Evolutionary conservation across 1,140 invertebrate species (phyloP), one percentile per base, ranked within the genome.

Genomic region (Teleopsis dalmanni): DNA sequence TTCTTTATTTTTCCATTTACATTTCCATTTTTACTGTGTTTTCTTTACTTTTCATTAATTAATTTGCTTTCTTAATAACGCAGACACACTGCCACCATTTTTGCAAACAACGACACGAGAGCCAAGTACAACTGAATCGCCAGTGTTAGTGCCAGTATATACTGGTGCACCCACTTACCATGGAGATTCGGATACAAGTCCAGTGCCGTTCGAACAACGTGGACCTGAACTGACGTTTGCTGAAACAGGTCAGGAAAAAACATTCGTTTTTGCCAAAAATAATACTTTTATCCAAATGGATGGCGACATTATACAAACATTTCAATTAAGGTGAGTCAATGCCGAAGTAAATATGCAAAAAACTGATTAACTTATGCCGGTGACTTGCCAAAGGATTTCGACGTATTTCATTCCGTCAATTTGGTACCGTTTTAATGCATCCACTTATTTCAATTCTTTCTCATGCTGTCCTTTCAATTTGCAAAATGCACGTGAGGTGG

Each of bases 211-310:
- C 25, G 78, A 84, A 48, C 76, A 85, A 56, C 73, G 85, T 56
- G 86, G 85, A 13, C 74, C 83, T 57, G 81, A 86, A 63, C 71
- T 89, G 18, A 88, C 86, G 2, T 89, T 90, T 63, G 82, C 83
- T 55, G 86, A 90, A 66, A 87, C 84, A 16, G 87, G 86, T 2
- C 76, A 83, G 57, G 80, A 84, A 50, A 75, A 75, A 56, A 87
- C 84, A 13, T 91, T 91, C 65, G 88, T 90, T 81, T 90, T 90
- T 67, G 86, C 87, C 7, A 83, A 88, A 64, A 86, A 84, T 47
- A 88, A 89, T 58, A 89, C 87, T 3, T 91, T 84, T 64, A 90
- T 91, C 62, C 88, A 91, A 65, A 76, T 91, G 13, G 87, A 89
- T 65, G 87, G 87, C 8, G 82, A 85, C 57, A 83, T 87, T 51